phyloP scores from a whole-genome alignment of 2,888 invertebrate species.

The Panorpa germanica region DNA sequence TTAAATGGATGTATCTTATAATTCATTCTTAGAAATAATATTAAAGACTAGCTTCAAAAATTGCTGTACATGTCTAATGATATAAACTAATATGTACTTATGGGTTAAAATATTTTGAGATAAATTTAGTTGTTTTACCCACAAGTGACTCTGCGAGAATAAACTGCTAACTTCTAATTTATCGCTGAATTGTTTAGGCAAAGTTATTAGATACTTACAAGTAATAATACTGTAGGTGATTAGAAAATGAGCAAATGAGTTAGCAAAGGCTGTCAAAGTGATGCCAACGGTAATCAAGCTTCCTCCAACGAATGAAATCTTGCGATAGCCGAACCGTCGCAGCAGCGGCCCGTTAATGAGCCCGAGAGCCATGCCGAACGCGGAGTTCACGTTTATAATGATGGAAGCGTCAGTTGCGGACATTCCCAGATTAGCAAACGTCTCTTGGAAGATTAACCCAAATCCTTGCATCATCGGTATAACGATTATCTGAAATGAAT shows the following conservation, averaged over 20 bases:
- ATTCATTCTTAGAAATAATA: too few relatives aligned
- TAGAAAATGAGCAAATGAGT: conserved; percentile 35
- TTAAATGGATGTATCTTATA: too few relatives aligned
- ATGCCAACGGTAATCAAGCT: conserved; percentile 33
- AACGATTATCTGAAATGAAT: conserved; percentile 21
- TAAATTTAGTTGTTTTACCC: too few relatives aligned
- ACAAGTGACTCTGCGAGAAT: too few relatives aligned
- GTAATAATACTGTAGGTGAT: conserved; percentile 46
- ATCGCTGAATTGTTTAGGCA: background rate
- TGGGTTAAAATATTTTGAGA: too few relatives aligned
- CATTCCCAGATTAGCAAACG: conserved; percentile 32
- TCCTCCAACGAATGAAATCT: conserved; percentile 37
- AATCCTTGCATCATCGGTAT: conserved; percentile 42
- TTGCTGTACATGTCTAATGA: too few relatives aligned
- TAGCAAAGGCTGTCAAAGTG: conserved; percentile 34
- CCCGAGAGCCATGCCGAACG: conserved; percentile 44
- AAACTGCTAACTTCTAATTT: background rate
- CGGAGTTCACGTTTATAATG: conserved; percentile 45
- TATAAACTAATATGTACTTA: too few relatives aligned
- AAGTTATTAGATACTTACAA: conserved; percentile 30
- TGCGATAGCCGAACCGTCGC: conserved; percentile 39
- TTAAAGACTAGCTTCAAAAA: too few relatives aligned
- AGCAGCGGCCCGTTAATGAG: conserved; percentile 44
- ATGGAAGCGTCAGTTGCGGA: conserved; percentile 38
- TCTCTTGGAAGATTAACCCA: conserved; percentile 44